Evolutionary conservation across 1,140 invertebrate species (phyloP), one percentile per base, ranked within the genome.

Genomic region (Zaprionus nigranus): DNA sequence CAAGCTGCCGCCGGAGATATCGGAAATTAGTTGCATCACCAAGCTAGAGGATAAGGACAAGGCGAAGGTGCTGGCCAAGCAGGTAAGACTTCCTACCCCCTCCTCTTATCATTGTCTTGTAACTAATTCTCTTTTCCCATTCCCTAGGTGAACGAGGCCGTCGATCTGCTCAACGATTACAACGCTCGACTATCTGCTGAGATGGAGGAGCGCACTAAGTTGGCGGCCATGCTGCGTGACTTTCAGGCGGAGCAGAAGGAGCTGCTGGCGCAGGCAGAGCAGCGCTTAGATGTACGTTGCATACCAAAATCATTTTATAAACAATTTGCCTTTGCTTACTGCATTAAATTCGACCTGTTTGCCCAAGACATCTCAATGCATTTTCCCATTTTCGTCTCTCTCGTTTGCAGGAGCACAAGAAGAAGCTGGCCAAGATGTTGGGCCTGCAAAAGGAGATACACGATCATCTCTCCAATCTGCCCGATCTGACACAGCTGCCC

Each of bases 1-100:
- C 0, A 97, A 96, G 56, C 93, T 99, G 38, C 98, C 98, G 2
- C 96, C 97, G 56, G 98, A 99, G 94, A 98, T 99, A 3, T 98
- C 98, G 4, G 98, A 99, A 95, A 95, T 98, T 11, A 95, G 95
- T 78, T 94, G 97, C 85, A 94, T 99, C 49, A 95, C 96, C 72
- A 97, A 97, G 94, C 94, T 97, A 81, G 95, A 96, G 95, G 96
- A 97, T 38, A 93, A 93, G 59, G 92, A 93, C 34, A 88, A 88
- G 64, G 92, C 92, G 34, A 90, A 90, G 59, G 75, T 76, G 15
- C 38, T 93, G 67, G 79, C 90, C 53, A 79, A 75, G 38, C 85
- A 93, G 75, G 92, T 91, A 63, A n/a, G 74, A 17, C 1, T 3
- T 7, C 11, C 20, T 40, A 5, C 17, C 2, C 15, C 22, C 2